Conservation (phyloP, 2,113 vertebrate genomes). For the Aix galericulata region DNA sequence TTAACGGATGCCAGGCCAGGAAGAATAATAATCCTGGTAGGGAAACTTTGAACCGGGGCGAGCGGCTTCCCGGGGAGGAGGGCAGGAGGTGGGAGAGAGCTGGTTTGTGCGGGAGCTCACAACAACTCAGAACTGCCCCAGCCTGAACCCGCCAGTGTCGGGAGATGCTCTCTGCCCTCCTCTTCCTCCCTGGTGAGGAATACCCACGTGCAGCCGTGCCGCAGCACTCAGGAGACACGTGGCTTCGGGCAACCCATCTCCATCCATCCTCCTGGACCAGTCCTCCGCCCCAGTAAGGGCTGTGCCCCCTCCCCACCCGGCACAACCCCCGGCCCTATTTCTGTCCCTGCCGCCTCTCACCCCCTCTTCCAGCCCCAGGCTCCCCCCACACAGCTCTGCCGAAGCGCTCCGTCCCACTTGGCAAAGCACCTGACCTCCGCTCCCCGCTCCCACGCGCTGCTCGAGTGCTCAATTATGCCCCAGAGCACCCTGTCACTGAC, state of each 20-base stretch:
- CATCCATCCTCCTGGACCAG: fast-evolving
- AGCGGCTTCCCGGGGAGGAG: neutral
- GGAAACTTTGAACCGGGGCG: slow-evolving; percentile 18
- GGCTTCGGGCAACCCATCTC: neutral
- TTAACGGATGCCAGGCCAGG: slow-evolving; percentile 60
- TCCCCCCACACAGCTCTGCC: neutral
- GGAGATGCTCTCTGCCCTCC: neutral
- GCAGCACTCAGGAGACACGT: too few species aligned
- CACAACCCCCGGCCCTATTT: neutral
- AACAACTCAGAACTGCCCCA: neutral
- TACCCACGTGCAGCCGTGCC: neutral
- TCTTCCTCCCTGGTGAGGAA: neutral
- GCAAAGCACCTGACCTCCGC: neutral
- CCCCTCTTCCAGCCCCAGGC: neutral
- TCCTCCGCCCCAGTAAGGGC: fast-evolving
- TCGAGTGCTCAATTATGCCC: neutral
- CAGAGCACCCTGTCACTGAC: neutral
- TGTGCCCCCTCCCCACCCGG: fast-evolving
- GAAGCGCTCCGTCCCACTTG: neutral
- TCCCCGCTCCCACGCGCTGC: neutral
- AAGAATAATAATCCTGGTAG: slow-evolving; percentile 55
- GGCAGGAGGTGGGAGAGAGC: neutral
- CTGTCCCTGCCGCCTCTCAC: neutral
- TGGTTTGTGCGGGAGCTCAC: neutral
- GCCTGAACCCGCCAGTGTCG: neutral